These are phyloP conservation scores for Apteryx mantelli DNA, from an alignment of 2,113 vertebrate species.

Conservation along the genomic window DNA sequence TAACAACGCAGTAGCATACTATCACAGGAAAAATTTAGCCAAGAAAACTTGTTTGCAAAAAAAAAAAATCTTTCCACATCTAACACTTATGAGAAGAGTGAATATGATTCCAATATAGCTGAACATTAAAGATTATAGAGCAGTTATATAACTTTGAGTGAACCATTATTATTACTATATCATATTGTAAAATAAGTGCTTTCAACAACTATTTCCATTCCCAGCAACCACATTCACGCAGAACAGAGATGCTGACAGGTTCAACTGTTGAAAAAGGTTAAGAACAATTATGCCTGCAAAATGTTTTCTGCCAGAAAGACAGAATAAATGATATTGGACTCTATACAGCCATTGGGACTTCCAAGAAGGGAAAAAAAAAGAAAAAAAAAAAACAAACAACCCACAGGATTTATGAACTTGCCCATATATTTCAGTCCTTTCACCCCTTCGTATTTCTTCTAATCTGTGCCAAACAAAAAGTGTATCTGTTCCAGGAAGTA, in stretches of 20 bases:
- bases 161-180: not conserved
- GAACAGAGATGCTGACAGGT: not conserved
- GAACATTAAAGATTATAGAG: not conserved
- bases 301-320: not conserved
- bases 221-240: not conserved
- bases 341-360: not conserved
- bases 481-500: conserved; percentile 43
- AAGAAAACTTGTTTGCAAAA: not conserved
- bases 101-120: not conserved
- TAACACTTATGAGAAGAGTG: rapidly evolving
- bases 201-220: not conserved
- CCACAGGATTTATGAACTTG: conserved; percentile 31
- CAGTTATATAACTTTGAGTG: not conserved
- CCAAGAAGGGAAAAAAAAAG: conserved; percentile 42
- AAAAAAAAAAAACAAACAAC: too few relatives aligned
- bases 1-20: not conserved
- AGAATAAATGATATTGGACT: not conserved
- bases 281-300: not conserved
- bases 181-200: not conserved
- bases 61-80: not conserved
- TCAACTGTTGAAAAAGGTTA: not conserved
- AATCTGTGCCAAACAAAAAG: conserved; percentile 33
- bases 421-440: not conserved
- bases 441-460: conserved; percentile 26
- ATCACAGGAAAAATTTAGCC: not conserved